phyloP scores from a whole-genome alignment of 2,888 invertebrate species.

The Baccha elongata region DNA sequence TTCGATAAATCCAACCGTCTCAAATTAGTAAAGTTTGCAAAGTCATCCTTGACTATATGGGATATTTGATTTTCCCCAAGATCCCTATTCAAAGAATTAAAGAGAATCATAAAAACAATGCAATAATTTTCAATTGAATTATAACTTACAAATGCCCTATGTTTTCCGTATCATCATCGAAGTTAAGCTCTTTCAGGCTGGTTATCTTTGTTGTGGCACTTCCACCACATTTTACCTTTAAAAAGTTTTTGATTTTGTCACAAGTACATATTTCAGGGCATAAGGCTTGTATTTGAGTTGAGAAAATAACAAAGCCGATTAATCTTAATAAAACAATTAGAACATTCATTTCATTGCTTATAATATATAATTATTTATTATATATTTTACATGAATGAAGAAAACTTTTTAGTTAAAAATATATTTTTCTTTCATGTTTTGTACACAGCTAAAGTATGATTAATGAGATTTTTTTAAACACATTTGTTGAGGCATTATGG shows the following conservation, averaged over 20 bases:
- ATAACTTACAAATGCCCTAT: slow-evolving; percentile 79
- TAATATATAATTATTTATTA: slow-evolving; percentile 1
- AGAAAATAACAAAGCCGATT: slow-evolving; percentile 38
- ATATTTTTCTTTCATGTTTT: slow-evolving; percentile 51
- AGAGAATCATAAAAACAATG: slow-evolving; percentile 9
- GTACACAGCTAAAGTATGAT: slow-evolving; percentile 28
- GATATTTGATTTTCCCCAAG: slow-evolving; percentile 91
- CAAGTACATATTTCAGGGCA: slow-evolving; percentile 80
- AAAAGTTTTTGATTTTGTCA: slow-evolving; percentile 77
- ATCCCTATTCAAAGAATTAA: slow-evolving; percentile 85
- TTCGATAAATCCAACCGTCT: slow-evolving; percentile 87
- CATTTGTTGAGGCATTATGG: slow-evolving; percentile 37
- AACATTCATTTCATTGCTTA: slow-evolving; percentile 59
- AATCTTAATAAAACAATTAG: slow-evolving; percentile 48
- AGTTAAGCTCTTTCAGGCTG: slow-evolving; percentile 79
- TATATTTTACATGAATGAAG: slow-evolving; percentile 9
- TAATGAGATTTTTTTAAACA: slow-evolving; percentile 44
- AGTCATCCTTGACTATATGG: slow-evolving; percentile 88
- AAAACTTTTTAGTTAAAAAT: slow-evolving; percentile 9
- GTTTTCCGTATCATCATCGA: slow-evolving; percentile 78
- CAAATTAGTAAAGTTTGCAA: slow-evolving; percentile 88
- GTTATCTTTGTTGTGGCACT: slow-evolving; percentile 77
- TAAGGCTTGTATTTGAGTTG: slow-evolving; percentile 63
- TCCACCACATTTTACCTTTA: slow-evolving; percentile 80
- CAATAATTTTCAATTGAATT: no score